phyloP scores from a whole-genome alignment of 1,140 invertebrate species.

The Nymphalis io region DNA sequence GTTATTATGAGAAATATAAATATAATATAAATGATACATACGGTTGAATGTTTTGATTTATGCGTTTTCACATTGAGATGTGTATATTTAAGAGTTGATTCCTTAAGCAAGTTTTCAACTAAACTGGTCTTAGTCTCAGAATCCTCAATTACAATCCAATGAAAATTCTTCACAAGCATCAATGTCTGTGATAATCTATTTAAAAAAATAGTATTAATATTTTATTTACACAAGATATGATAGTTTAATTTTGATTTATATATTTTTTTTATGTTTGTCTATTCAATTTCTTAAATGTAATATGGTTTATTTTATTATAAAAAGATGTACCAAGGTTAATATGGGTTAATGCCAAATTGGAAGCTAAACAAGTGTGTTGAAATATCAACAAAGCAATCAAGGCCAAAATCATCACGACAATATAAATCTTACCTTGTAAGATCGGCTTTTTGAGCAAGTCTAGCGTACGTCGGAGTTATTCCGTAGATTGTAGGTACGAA shows the following conservation, averaged over 20 bases:
- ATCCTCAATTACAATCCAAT: constrained; percentile 98
- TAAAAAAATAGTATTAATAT: constrained; percentile 30
- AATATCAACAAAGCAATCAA: constrained; percentile 47
- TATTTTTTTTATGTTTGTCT: neutral
- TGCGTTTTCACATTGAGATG: constrained; percentile 88
- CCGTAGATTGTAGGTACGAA: constrained; percentile 88
- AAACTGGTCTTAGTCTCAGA: constrained; percentile 87
- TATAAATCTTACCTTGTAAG: constrained; percentile 86
- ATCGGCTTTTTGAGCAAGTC: constrained; percentile 97
- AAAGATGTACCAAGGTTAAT: neutral
- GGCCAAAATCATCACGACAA: constrained; percentile 65
- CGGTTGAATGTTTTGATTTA: constrained; percentile 74
- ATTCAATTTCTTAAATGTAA: neutral
- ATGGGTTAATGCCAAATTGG: constrained; percentile 50
- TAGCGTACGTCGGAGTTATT: constrained; percentile 95
- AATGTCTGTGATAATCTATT: constrained; percentile 93
- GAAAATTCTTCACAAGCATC: constrained; percentile 92
- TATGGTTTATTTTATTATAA: neutral
- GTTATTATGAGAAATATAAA: neutral
- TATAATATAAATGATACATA: constrained; percentile 49
- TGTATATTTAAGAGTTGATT: constrained; percentile 87
- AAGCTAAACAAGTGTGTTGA: constrained; percentile 34
- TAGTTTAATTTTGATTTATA: too few relatives aligned
- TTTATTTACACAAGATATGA: neutral
- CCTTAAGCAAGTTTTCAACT: constrained; percentile 90